Percentiles rank a stretch among this genome's conserved stretches.
Evolutionary conservation across 2,888 invertebrate species (phyloP).

Genomic region (Oscheius sp.): DNA sequence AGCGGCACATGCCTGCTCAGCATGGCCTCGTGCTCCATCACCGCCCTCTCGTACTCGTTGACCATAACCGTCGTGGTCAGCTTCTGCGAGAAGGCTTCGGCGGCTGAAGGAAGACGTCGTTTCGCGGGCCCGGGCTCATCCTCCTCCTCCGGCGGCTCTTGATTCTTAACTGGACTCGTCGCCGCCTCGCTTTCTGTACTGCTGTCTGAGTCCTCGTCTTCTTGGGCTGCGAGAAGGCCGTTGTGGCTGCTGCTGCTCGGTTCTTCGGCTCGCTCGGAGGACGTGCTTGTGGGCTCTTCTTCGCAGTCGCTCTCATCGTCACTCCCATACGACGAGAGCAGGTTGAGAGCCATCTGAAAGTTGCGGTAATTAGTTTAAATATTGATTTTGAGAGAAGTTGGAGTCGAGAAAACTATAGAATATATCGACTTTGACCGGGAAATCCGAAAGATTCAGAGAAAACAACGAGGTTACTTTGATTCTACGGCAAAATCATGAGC

Average conservation of each 20-base stretch:
- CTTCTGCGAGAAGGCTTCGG: constrained; percentile 8
- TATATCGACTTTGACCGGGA: not conserved
- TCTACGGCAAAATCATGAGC: too few relatives aligned
- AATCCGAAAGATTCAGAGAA: not conserved
- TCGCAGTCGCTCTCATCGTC: constrained; percentile 34
- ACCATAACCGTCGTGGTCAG: constrained; percentile 3
- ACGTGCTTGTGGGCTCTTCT: not conserved
- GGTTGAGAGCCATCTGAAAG: constrained; percentile 20
- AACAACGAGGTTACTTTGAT: too few relatives aligned
- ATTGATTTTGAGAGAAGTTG: too few relatives aligned
- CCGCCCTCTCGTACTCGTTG: constrained; percentile 23
- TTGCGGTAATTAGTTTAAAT: too few relatives aligned
- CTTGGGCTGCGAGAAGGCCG: not conserved
- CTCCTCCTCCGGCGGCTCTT: not conserved
- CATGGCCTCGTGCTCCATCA: constrained; percentile 29
- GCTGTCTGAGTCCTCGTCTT: constrained; percentile 13
- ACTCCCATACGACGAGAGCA: constrained; percentile 31
- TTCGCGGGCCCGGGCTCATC: constrained; percentile 5
- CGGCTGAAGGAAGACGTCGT: constrained; percentile 15
- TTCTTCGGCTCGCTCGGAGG: constrained; percentile 11
- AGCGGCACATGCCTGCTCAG: constrained; percentile 26
- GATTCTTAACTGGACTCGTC: constrained; percentile 6
- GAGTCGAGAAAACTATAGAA: not conserved
- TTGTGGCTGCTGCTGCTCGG: constrained; percentile 7
- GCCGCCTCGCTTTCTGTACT: constrained; percentile 24